A percentile compares a stretch with the other conserved stretches of the same genome.
Evolutionary conservation across 2,113 vertebrate genomes (phyloP).

Genomic region (Polypterus senegalus): DNA sequence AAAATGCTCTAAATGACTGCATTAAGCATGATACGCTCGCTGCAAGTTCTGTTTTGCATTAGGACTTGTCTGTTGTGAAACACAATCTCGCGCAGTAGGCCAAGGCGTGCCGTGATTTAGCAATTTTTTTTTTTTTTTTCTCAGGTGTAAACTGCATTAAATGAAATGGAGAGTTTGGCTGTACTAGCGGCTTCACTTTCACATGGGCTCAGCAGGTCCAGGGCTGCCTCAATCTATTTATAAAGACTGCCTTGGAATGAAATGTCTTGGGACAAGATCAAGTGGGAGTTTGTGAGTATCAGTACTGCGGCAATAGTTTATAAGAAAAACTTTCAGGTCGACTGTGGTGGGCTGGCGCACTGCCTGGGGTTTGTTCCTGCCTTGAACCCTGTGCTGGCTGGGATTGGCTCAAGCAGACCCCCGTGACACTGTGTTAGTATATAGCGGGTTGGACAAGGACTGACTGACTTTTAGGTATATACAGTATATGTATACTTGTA

Average conservation of each 20-base stretch:
- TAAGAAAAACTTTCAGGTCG: not conserved
- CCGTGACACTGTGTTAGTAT: not conserved
- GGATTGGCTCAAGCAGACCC: too few species aligned
- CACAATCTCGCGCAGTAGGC: conserved; percentile 10
- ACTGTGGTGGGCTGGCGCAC: not conserved
- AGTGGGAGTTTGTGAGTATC: not conserved
- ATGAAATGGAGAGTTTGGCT: not conserved
- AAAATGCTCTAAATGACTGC: conserved; percentile 16
- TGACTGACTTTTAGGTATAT: not conserved
- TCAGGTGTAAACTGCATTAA: not conserved
- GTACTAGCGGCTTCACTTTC: not conserved
- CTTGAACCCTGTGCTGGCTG: too few species aligned
- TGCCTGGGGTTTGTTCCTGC: too few species aligned
- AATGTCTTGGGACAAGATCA: not conserved
- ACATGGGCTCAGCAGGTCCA: not conserved
- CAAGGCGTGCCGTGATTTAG: not conserved
- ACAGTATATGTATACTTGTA: too few species aligned
- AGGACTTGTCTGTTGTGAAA: conserved; percentile 21
- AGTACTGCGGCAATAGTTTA: not conserved
- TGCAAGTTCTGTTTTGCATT: conserved; percentile 18
- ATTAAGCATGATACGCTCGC: conserved; percentile 19
- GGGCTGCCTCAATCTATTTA: not conserved
- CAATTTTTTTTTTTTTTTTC: not conserved
- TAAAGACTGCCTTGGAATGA: not conserved
- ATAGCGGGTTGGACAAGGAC: not conserved